Base-by-base conservation (phyloP, 2,113 vertebrate genomes). In the Addax nasomaculatus region DNA sequence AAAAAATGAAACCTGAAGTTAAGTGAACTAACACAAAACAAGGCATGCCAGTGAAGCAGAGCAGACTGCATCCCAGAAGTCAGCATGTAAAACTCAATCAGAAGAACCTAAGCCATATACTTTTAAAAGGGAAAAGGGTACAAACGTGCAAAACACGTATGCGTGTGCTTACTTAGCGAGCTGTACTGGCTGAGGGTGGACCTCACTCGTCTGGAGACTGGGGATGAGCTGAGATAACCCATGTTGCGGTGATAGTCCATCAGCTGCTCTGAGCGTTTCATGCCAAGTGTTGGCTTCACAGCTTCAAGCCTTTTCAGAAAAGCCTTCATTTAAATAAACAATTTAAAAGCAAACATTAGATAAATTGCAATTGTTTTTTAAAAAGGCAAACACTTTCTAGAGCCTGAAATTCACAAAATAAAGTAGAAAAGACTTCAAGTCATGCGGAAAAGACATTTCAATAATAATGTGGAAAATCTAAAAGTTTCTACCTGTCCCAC, bases 281-380 rank as follows among this genome's bases (percentile, higher is more conserved):
- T 98, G 45, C 99, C 99, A 89, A 98, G 98, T 29, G 99, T 99
- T 36, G 99, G 99, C 89, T 99, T 99, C 95, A 99, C 99, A 2
- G 99, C 98, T 98, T 99, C 99, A 95, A 99, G 98, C 92, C 99
- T 99, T 98, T 99, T 99, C 96, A 99, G 98, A 45, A 99, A 99
- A 94, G 99, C 99, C 99, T 99, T 98, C 76, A 93, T 85, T n/a
- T 29, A 49, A 95, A 97, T 13, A 10, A 55, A 98, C 92, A 97
- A n/a, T 60, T 90, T 91, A 55, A 97, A 97, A 96, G 49, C 76
- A 51, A 97, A 29, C 21, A 25, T 93, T 81, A 96, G 39, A 51
- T 25, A 97, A 84, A 88, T 1, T 62, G 15, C 25, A 79, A 25
- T 33, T 33, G 36, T 58, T 96, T 49, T 76, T 76, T 25, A 7